Percentiles rank a stretch among this genome's conserved stretches.
Conservation (phyloP, 2,888 invertebrate genomes). For the Athalia rosae region DNA sequence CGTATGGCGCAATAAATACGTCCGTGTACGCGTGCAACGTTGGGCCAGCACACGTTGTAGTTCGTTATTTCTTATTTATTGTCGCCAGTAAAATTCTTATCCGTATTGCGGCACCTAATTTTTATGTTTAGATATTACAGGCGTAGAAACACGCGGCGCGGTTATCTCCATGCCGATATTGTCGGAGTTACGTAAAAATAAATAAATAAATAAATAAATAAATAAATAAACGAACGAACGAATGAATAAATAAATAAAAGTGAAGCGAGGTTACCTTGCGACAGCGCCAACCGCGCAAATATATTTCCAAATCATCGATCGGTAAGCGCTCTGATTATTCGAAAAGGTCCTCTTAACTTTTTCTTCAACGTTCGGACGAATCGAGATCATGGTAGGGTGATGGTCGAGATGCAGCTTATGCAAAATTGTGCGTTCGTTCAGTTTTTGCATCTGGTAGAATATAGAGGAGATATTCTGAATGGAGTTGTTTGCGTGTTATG, state of each 20-base stretch:
- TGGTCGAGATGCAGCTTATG: not conserved
- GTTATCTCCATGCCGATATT: not conserved
- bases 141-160: too few relatives aligned
- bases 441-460: not conserved
- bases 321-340: too few relatives aligned
- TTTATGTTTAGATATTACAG: not conserved
- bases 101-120: not conserved
- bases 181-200: not conserved
- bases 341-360: too few relatives aligned
- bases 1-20: not conserved
- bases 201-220: not conserved
- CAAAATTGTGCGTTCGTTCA: too few relatives aligned
- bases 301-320: too few relatives aligned
- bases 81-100: conserved; percentile 7
- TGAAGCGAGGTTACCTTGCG: not conserved
- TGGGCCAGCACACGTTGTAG: not conserved
- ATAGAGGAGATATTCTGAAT: conserved; percentile 44
- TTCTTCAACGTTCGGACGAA: too few relatives aligned
- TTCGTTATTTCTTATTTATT: conserved; percentile 22
- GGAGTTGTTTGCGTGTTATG: conserved; percentile 57
- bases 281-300: too few relatives aligned
- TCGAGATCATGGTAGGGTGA: too few relatives aligned
- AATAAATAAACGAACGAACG: conserved; percentile 6
- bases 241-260: not conserved
- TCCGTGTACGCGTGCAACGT: too few relatives aligned